phyloP scores from a whole-genome alignment of 2,888 invertebrate genomes.

The Caenorhabditis sp. region DNA sequence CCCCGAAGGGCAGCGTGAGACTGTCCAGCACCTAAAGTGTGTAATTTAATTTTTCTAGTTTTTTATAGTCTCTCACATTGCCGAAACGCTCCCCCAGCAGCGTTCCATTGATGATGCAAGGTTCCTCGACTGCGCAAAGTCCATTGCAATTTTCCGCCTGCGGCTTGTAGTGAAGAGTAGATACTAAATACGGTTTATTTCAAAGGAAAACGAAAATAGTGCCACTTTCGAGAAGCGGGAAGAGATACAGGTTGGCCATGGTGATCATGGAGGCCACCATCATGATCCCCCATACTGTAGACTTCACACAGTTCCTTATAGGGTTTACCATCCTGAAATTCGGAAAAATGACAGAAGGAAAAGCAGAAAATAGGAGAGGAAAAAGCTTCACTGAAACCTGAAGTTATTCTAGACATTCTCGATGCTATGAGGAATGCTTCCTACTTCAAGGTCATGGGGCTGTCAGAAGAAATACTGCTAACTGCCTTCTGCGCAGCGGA shows the following conservation, averaged over 20 bases:
- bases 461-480: too few species aligned
- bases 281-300: not conserved
- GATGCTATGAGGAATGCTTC: too few species aligned
- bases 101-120: slow-evolving; percentile 24
- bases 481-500: too few species aligned
- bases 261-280: not conserved
- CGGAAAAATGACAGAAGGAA: not conserved
- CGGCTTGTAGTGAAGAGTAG: not conserved
- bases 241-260: not conserved
- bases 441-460: too few species aligned
- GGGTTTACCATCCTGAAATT: not conserved
- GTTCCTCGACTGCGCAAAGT: not conserved
- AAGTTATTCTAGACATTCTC: too few species aligned
- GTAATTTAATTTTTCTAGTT: too few species aligned
- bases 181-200: too few species aligned
- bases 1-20: slow-evolving; percentile 18
- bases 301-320: not conserved
- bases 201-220: not conserved
- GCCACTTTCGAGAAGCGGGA: not conserved
- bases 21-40: slow-evolving; percentile 11
- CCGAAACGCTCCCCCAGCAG: slow-evolving; percentile 13
- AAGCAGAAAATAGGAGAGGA: not conserved
- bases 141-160: not conserved
- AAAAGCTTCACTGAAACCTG: too few species aligned
- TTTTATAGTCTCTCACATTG: slow-evolving; percentile 6